phyloP scores from a whole-genome alignment of 2,113 vertebrate genomes.

The Thalassarche chlororhynchos region DNA sequence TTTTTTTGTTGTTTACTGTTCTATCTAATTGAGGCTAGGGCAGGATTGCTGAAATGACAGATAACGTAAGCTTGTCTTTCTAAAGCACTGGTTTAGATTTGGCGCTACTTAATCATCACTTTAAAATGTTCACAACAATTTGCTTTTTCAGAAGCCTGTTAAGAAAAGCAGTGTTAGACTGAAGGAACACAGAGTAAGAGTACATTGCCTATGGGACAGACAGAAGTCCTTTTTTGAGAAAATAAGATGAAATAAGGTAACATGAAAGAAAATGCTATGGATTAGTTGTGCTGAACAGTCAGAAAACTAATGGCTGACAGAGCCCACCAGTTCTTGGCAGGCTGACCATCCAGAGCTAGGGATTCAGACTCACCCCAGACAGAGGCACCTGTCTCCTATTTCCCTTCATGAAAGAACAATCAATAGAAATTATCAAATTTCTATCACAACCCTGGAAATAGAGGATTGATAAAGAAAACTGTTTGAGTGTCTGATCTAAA shows the following conservation, averaged over 20 bases:
- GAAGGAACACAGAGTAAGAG: neutral
- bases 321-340: neutral
- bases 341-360: neutral
- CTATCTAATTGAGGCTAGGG: neutral
- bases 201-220: neutral
- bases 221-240: neutral
- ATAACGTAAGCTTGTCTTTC: neutral
- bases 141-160: neutral
- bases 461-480: neutral
- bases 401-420: neutral
- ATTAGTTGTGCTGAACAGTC: neutral
- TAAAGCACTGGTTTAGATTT: neutral
- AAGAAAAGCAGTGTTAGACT: neutral
- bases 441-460: neutral
- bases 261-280: neutral
- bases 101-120: neutral
- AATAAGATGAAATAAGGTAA: neutral
- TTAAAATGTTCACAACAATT: neutral
- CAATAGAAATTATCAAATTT: neutral
- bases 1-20: neutral
- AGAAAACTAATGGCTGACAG: neutral
- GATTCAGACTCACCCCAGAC: neutral
- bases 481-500: neutral
- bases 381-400: neutral
- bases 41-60: neutral